Evolutionary conservation across 2,888 invertebrate genomes (phyloP), one percentile per base, ranked within the genome.

Genomic region (Dendrolimus pini): DNA sequence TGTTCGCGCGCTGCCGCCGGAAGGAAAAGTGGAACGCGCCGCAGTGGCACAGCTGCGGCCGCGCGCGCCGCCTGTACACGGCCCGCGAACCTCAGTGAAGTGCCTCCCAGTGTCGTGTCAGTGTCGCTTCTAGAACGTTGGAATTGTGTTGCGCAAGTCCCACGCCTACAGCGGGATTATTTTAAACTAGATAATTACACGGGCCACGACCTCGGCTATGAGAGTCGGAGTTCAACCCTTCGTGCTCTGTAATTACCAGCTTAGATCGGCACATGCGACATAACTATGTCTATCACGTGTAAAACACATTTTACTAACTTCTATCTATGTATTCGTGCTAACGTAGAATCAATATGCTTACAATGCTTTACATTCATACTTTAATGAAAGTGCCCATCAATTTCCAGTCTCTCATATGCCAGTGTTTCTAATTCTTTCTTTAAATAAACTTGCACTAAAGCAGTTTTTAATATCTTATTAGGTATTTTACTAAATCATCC

Each of bases 21-120:
- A 89, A 89, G 89, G 88, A 89, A 89, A 89, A 90, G 89, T 90
- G 87, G 90, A 90, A 88, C 89, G 86, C 81, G 80, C 71, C 85
- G 87, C 89, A 89, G 88, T 89, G 89, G 83, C 76, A 75, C 78
- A 81, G 80, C 82, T 83, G 88, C 88, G 82, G 80, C 82, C 84
- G 88, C 88, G 82, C 85, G 88, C 89, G 85, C 81, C 87, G 83
- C 70, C 78, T 82, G 79, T 83, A 74, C 89, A 89, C 89, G 89
- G 84, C 74, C 76, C 81, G 82, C 80, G 80, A 68, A 72, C 72
- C 69, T 77, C 80, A 81, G 88, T 89, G 83, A 79, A 87, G 88
- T 87, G 88, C 75, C 77, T 71, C 74, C 69, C 73, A 85, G 89
- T 90, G 89, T 82, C 83, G 89, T 88, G 88, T 78, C 78, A 84